Percentiles rank a stretch among this genome's conserved stretches.
phyloP scores from a whole-genome alignment of 2,888 invertebrate species.

The Apamea sordens region DNA sequence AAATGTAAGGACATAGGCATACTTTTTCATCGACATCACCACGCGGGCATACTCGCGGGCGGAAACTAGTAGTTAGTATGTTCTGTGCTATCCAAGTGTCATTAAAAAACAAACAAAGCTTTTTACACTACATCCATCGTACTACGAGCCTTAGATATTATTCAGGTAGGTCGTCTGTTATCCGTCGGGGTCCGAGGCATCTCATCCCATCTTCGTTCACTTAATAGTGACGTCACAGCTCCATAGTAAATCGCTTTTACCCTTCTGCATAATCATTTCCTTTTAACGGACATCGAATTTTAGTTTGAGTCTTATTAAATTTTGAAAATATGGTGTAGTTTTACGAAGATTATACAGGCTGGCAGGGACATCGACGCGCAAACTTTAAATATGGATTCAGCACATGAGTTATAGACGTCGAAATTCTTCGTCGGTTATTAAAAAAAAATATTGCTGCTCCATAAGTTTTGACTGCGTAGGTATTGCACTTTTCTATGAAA shows the following conservation, averaged over 20 bases:
- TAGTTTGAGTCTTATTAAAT: conserved; percentile 14
- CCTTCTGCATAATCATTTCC: conserved; percentile 33
- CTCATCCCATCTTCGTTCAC: not conserved
- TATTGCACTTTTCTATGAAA: too few relatives aligned
- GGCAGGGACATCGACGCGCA: too few relatives aligned
- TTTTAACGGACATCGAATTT: conserved; percentile 31
- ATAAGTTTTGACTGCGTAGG: too few relatives aligned
- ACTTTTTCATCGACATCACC: too few relatives aligned
- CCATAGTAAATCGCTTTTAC: conserved; percentile 31
- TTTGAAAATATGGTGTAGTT: not conserved
- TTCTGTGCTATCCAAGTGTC: too few relatives aligned
- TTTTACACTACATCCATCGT: not conserved
- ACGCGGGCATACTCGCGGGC: too few relatives aligned
- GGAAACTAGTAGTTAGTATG: too few relatives aligned
- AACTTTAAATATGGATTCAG: too few relatives aligned
- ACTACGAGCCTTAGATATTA: not conserved
- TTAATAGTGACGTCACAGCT: conserved; percentile 30
- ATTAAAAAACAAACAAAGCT: not conserved
- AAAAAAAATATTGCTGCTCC: too few relatives aligned
- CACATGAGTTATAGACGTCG: too few relatives aligned
- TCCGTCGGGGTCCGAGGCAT: not conserved
- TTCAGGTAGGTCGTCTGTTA: conserved; percentile 10
- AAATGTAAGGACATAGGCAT: too few relatives aligned
- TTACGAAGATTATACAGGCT: not conserved
- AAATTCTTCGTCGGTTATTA: too few relatives aligned